A percentile compares a stretch with the other conserved stretches of the same genome.
Conservation (phyloP, 2,888 invertebrate species). For the Eretmocerus hayati region DNA sequence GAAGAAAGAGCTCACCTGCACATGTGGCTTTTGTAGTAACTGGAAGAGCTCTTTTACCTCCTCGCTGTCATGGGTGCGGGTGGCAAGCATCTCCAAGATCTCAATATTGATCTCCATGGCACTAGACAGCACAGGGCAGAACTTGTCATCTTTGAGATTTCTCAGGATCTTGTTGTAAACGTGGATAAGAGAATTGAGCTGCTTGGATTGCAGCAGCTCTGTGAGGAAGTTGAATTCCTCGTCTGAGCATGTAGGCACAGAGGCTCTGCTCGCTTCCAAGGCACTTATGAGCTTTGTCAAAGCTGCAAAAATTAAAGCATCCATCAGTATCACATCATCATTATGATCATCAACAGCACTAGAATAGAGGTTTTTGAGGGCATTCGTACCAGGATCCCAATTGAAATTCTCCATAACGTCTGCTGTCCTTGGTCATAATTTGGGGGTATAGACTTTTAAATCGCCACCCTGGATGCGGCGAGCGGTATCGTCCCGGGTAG, state of each 20-base stretch:
- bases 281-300: conserved; percentile 72
- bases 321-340: neutral
- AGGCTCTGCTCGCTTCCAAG: conserved; percentile 71
- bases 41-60: conserved; percentile 74
- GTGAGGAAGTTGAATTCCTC: conserved; percentile 82
- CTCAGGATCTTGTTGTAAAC: conserved; percentile 84
- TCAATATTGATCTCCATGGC: conserved; percentile 68
- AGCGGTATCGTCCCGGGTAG: no score
- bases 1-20: conserved; percentile 58
- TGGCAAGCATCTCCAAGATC: conserved; percentile 70
- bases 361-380: neutral
- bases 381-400: conserved; percentile 54
- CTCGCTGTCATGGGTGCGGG: conserved; percentile 59
- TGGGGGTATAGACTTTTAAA: no score
- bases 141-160: conserved; percentile 76
- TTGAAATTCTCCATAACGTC: conserved; percentile 57
- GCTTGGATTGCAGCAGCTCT: conserved; percentile 76
- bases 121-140: conserved; percentile 77
- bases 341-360: neutral
- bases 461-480: no score
- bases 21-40: conserved; percentile 76
- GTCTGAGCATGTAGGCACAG: conserved; percentile 63
- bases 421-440: conserved; percentile 52
- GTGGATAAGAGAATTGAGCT: conserved; percentile 82
- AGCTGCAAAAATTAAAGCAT: conserved; percentile 53